Percentiles rank a stretch among this genome's conserved stretches.
Evolutionary conservation across 2,888 invertebrate genomes (phyloP).

Genomic region (Julus scandinavius): DNA sequence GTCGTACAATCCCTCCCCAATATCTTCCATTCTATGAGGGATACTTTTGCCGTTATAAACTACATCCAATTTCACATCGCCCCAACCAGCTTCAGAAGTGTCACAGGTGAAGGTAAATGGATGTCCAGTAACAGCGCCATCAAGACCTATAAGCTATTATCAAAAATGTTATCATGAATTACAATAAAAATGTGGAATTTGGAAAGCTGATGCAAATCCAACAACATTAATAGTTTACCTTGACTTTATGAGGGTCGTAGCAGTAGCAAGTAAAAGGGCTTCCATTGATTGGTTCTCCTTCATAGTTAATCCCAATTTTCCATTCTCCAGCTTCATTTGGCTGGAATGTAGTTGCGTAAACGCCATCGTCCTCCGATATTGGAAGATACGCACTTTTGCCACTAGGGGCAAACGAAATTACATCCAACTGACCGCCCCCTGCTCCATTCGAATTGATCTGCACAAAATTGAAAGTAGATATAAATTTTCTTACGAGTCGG

Average conservation of each 20-base stretch:
- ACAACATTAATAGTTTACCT: conserved; percentile 66
- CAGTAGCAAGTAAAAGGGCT: conserved; percentile 97
- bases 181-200: not conserved
- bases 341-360: conserved; percentile 95
- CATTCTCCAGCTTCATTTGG: conserved; percentile 96
- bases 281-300: conserved; percentile 94
- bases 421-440: conserved; percentile 83
- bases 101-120: conserved; percentile 87
- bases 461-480: not conserved
- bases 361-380: conserved; percentile 74
- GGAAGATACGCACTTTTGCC: conserved; percentile 84
- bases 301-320: conserved; percentile 95
- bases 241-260: conserved; percentile 91
- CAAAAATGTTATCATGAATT: conserved; percentile 28
- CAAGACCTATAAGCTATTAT: conserved; percentile 57
- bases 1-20: conserved; percentile 72
- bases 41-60: conserved; percentile 88
- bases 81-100: conserved; percentile 83
- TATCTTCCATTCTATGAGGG: conserved; percentile 82
- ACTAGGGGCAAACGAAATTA: conserved; percentile 91
- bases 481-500: not conserved
- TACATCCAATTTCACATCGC: conserved; percentile 88
- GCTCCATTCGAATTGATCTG: conserved; percentile 73
- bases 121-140: conserved; percentile 79
- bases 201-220: not conserved